phyloP scores from a whole-genome alignment of 92 coral and sea anemone genomes.

The Blastomussa wellsi region DNA sequence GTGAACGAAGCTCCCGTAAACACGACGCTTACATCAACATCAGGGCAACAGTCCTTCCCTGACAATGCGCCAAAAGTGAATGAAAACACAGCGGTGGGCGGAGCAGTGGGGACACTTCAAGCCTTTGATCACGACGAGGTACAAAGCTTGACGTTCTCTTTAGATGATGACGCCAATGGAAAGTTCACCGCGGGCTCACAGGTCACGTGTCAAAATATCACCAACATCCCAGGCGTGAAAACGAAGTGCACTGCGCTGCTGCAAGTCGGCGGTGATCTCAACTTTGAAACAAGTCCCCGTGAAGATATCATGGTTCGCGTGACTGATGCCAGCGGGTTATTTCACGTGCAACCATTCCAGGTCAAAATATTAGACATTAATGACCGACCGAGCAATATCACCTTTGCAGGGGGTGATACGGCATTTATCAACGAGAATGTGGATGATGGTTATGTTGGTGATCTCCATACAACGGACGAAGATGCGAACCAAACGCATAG shows the following conservation, averaged over 20 bases:
- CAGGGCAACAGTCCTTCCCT: conserved; percentile 83
- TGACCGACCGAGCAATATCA: conserved; percentile 84
- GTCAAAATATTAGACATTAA: conserved; percentile 76
- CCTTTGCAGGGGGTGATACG: conserved; percentile 75
- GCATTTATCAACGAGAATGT: conserved; percentile 84
- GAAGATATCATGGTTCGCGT: conserved; percentile 83
- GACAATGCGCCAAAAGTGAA: conserved; percentile 66
- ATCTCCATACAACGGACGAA: conserved; percentile 75
- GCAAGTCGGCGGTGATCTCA: conserved; percentile 68
- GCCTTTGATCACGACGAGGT: conserved; percentile 91
- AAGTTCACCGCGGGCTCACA: conserved; percentile 62
- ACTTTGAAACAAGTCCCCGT: conserved; percentile 67
- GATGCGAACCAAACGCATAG: conserved; percentile 75
- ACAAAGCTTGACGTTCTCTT: conserved; percentile 64
- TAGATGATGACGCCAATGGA: conserved; percentile 76
- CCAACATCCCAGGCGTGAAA: conserved; percentile 72
- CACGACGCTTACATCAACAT: conserved; percentile 66
- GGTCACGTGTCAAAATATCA: conserved; percentile 67
- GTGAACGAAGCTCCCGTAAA: conserved; percentile 91
- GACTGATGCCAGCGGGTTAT: conserved; percentile 74
- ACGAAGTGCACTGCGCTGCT: conserved; percentile 67
- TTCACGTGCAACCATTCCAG: conserved; percentile 68
- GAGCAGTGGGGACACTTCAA: conserved; percentile 80
- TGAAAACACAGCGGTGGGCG: conserved; percentile 79
- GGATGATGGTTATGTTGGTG: conserved; percentile 72